phyloP scores from a whole-genome alignment of 1,140 invertebrate genomes.

The Periplaneta americana region DNA sequence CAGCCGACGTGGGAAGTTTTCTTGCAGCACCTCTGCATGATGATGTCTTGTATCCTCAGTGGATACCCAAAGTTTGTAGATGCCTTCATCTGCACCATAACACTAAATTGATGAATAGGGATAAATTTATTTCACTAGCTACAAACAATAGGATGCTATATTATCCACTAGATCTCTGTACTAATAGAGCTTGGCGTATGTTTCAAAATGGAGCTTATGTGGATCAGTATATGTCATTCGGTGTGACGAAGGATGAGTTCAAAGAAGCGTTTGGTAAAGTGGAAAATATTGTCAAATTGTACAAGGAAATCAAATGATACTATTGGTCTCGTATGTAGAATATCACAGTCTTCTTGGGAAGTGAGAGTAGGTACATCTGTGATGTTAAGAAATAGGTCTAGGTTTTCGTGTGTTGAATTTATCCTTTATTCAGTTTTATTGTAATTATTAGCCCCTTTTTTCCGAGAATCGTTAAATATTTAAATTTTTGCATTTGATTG shows the following conservation, averaged over 20 bases:
- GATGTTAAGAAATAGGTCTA: too few species aligned
- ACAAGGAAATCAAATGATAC: slow-evolving; percentile 29
- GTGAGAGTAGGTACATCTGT: too few species aligned
- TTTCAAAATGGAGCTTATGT: slow-evolving; percentile 44
- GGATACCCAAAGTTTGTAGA: slow-evolving; percentile 33
- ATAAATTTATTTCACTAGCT: slow-evolving; percentile 40
- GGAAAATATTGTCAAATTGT: slow-evolving; percentile 40
- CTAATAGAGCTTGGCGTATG: slow-evolving; percentile 42
- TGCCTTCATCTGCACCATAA: slow-evolving; percentile 39
- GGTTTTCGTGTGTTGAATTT: too few species aligned
- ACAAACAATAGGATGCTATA: slow-evolving; percentile 41
- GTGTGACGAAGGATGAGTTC: slow-evolving; percentile 43
- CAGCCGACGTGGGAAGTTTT: slow-evolving; percentile 24
- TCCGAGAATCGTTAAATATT: too few species aligned
- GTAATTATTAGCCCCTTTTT: too few species aligned
- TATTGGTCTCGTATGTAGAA: too few species aligned
- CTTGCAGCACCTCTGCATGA: slow-evolving; percentile 29
- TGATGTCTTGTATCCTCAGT: slow-evolving; percentile 36
- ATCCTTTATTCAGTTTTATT: too few species aligned
- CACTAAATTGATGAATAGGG: slow-evolving; percentile 34
- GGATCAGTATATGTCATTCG: slow-evolving; percentile 43
- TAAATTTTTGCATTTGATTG: too few species aligned
- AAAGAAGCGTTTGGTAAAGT: slow-evolving; percentile 41
- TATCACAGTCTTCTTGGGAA: too few species aligned
- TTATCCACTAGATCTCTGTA: slow-evolving; percentile 33